phyloP scores from a whole-genome alignment of 1,140 invertebrate genomes.

The Nephila pilipes region DNA sequence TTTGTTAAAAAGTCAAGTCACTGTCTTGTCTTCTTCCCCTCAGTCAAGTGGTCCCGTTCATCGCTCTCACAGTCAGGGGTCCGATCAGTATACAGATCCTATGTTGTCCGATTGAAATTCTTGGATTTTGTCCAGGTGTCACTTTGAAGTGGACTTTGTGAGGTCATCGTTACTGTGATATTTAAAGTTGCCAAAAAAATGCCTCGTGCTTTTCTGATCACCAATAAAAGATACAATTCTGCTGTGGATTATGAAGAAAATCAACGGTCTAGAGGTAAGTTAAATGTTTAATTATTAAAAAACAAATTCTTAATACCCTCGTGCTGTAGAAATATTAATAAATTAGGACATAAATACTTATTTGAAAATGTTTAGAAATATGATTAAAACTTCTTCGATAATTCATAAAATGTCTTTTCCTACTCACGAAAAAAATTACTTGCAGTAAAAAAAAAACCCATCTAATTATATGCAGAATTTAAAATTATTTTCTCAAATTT shows the following conservation, averaged over 20 bases:
- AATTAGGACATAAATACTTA: too few relatives aligned
- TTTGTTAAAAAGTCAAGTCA: slow-evolving; percentile 62
- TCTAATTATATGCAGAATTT: too few relatives aligned
- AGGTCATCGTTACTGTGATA: slow-evolving; percentile 47
- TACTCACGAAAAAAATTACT: too few relatives aligned
- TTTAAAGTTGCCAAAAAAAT: slow-evolving; percentile 32
- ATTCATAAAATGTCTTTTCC: too few relatives aligned
- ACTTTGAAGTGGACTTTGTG: neutral
- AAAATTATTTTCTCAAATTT: too few relatives aligned
- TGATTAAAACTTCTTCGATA: too few relatives aligned
- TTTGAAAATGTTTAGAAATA: too few relatives aligned
- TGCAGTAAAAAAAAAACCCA: too few relatives aligned
- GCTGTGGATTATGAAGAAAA: slow-evolving; percentile 72
- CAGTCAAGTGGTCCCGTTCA: slow-evolving; percentile 26
- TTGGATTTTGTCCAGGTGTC: neutral
- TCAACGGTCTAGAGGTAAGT: slow-evolving; percentile 77
- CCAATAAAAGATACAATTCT: slow-evolving; percentile 77
- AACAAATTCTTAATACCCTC: neutral
- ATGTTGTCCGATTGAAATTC: neutral
- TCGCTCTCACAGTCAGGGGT: neutral
- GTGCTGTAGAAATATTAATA: too few relatives aligned
- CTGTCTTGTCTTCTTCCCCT: slow-evolving; percentile 31
- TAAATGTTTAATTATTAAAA: neutral
- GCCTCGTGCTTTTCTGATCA: slow-evolving; percentile 78
- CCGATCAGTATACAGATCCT: neutral